Base-by-base conservation (phyloP, 2,888 invertebrate species). In the Drosophila cognata region DNA sequence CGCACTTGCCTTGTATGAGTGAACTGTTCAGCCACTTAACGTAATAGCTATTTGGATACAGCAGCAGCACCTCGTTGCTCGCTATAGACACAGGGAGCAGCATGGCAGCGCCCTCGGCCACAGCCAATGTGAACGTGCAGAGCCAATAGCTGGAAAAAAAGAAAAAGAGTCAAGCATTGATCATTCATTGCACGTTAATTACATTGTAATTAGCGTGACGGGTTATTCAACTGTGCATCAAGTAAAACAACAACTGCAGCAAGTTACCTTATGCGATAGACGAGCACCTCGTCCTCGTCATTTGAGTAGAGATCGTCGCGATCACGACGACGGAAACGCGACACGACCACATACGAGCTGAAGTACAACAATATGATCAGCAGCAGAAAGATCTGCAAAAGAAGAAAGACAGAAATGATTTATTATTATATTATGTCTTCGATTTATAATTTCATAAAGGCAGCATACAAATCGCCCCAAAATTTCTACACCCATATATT, bases 21-120 rank as follows among this genome's bases (percentile, higher is more conserved):
- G 99, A 99, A 93, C 97, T 97, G 94, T 99, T 99, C 77, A 99
- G 95, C 99, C 99, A 99, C 94, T 99, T 97, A 61, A 99, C 97
- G 93, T 99, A 99, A 94, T 98, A 99, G 93, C 98, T 98, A 91
- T 98, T 97, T 35, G 99, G 99, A 93, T 99, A 99, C 71, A 97
- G 94, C 81, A 98, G 95, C 68, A 99, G 95, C 80, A 99, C 97
- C 94, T 99, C 99, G 93, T 99, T 99, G 93, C 99, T 98, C 89
- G 98, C 96, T 91, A 99, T 99, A n/a, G 99, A 99, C 79, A 99
- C 97, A 1, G 99, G 99, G 91, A 99, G 94, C 80, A 99, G 94
- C 68, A 99, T 95, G 38, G 98, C 97, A 0, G 99, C 98, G 52
- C 99, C 99, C 81, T 98, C 95, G 3, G 99, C 97, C 71, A 99